A percentile compares a stretch with the other conserved stretches of the same genome.
These are phyloP conservation scores for Chelonus insularis DNA, from an alignment of 1,140 invertebrate genomes.

Conservation along the genomic window DNA sequence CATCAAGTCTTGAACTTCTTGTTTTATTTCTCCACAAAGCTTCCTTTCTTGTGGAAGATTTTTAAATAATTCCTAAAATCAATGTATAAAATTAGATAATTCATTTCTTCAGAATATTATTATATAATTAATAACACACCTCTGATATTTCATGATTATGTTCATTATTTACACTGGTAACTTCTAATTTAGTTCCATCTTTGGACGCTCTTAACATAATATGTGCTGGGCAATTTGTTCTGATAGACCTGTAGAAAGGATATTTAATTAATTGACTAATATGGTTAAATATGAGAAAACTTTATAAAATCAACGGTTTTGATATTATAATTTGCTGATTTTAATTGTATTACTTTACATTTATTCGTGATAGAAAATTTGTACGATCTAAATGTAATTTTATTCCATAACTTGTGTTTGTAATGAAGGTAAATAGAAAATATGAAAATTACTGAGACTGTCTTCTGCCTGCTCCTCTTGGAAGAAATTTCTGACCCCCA, in stretches of 20 bases:
- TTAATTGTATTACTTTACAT: too few species aligned
- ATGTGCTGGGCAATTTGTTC: conserved; percentile 57
- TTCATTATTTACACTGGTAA: conserved; percentile 58
- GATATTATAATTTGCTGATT: too few species aligned
- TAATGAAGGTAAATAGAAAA: too few species aligned
- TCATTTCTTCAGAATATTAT: too few species aligned
- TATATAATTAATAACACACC: too few species aligned
- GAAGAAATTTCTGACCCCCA: conserved; percentile 56
- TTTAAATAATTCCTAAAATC: conserved; percentile 48
- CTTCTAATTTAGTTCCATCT: conserved; percentile 57
- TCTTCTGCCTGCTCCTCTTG: conserved; percentile 53
- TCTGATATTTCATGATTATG: conserved; percentile 60
- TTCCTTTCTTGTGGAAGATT: conserved; percentile 56
- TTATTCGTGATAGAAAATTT: too few species aligned
- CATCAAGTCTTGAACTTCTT: conserved; percentile 57
- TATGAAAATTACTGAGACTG: conserved; percentile 56
- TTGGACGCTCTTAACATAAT: conserved; percentile 59
- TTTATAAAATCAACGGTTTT: too few species aligned
- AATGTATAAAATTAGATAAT: too few species aligned
- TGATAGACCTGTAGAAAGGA: conserved; percentile 55
- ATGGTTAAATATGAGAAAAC: too few species aligned
- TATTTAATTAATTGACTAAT: too few species aligned
- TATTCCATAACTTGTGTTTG: too few species aligned
- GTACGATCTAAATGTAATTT: too few species aligned
- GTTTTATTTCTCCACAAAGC: conserved; percentile 52